Percentiles rank a stretch among this genome's conserved stretches.
phyloP scores from a whole-genome alignment of 2,113 vertebrate genomes.

The Cricetomys ansorgei region DNA sequence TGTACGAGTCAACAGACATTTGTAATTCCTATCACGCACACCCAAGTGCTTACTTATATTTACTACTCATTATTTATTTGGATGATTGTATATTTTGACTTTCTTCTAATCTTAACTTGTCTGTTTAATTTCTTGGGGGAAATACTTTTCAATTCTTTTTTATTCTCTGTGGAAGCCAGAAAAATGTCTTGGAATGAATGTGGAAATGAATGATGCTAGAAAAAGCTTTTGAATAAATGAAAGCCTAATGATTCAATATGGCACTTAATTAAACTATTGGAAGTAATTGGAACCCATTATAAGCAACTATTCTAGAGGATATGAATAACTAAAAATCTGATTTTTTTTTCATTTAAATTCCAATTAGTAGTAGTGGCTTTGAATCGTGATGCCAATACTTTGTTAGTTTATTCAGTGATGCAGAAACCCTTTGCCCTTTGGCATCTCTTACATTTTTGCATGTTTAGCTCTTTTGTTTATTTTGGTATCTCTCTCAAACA shows the following conservation, averaged over 20 bases:
- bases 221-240: constrained; percentile 58
- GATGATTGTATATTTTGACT: neutral
- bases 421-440: constrained; percentile 36
- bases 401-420: constrained; percentile 54
- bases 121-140: constrained; percentile 51
- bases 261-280: constrained; percentile 62
- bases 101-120: constrained; percentile 29
- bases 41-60: neutral
- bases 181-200: constrained; percentile 39
- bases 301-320: constrained; percentile 65
- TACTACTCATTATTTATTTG: neutral
- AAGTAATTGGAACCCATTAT: constrained; percentile 61
- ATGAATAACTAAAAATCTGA: constrained; percentile 57
- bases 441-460: constrained; percentile 45
- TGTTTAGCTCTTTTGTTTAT: constrained; percentile 11
- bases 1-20: neutral
- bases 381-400: constrained; percentile 44
- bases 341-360: constrained; percentile 58
- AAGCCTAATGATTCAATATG: constrained; percentile 69
- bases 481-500: neutral
- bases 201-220: constrained; percentile 33
- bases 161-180: constrained; percentile 30
- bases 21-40: neutral
- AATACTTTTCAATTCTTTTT: constrained; percentile 40
- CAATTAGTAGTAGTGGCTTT: constrained; percentile 51